phyloP scores from a whole-genome alignment of 2,888 invertebrate genomes.

The Ectemnius continuus region DNA sequence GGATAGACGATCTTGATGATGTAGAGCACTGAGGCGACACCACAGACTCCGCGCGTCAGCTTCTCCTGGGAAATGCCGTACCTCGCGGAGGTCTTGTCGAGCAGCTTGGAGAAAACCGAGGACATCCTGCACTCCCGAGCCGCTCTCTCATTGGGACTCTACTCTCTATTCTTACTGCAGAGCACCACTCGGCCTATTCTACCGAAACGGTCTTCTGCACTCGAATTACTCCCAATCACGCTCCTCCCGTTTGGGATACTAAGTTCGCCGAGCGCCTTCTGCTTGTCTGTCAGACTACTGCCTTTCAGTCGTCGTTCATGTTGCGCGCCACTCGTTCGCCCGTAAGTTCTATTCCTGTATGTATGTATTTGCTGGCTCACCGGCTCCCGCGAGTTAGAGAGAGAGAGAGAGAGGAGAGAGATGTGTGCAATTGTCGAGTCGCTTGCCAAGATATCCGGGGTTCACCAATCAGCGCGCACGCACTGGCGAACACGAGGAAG shows the following conservation, averaged over 20 bases:
- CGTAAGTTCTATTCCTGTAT: not conserved
- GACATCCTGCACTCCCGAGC: slow-evolving; percentile 77
- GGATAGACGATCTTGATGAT: slow-evolving; percentile 83
- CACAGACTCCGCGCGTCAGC: slow-evolving; percentile 82
- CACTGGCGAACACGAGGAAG: not conserved
- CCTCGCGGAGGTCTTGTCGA: slow-evolving; percentile 81
- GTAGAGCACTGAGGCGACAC: slow-evolving; percentile 81
- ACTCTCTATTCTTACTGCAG: too few species aligned
- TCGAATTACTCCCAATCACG: too few species aligned
- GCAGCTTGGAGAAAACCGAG: slow-evolving; percentile 83
- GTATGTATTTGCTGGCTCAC: too few species aligned
- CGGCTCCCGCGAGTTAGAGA: too few species aligned
- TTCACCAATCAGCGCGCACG: not conserved
- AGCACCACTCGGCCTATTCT: too few species aligned
- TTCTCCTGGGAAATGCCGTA: slow-evolving; percentile 81
- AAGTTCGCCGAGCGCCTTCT: too few species aligned
- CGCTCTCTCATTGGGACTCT: slow-evolving; percentile 27
- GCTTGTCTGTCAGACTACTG: too few species aligned
- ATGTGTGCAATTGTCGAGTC: not conserved
- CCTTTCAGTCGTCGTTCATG: slow-evolving; percentile 13
- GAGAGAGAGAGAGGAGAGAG: too few species aligned
- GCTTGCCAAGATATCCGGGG: slow-evolving; percentile 1
- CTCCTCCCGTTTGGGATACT: too few species aligned
- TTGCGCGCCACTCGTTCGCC: slow-evolving; percentile 1
- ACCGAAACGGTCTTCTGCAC: too few species aligned